Base-by-base conservation (phyloP, 2,113 vertebrate genomes). In the Corythaeola cristata region DNA sequence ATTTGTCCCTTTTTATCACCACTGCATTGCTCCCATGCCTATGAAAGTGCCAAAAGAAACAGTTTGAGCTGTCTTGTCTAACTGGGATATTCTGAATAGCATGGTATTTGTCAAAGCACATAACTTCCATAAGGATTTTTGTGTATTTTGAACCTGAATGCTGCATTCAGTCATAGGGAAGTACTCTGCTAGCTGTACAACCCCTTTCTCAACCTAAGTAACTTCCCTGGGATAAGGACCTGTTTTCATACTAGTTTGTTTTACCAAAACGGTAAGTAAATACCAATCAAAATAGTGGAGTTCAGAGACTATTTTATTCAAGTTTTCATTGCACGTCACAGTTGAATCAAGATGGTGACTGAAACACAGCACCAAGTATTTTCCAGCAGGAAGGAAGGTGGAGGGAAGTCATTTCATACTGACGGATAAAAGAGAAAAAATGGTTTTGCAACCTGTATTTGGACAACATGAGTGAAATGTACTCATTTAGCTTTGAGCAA, bases 381-480 rank as follows among this genome's bases (percentile, higher is more conserved):
- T 77, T 78, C 41, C 4, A 39, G 49, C 41, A 83, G 21, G 13
- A 87, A 90, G 35, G 33, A 89, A 88, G 12, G 30, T 67, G 22
- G 20, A 93, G 45, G 27, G 27, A 93, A 88, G 30, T 78, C 4
- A 80, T 75, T 83, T 93, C 39, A 47, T 88, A 39, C 28, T 68
- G 60, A 67, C n/a, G 77, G 63, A 83, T 81, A 49, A 11, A 60
- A 83, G 44, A 77, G 35, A 55, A 90, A 90, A 85, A 90, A 32
- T 22, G 4, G 20, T 5, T 75, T 91, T 80, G 16, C 58, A 75
- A 85, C 63, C 26, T 83, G 18, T 94, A 68, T 94, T 95, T 96
- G 94, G 80, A 84, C 81, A 96, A 91, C 75, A 77, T 50, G 73
- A 90, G 49, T 74, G 84, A 95, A 96, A 83, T 81, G 72, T 87